Evolutionary conservation across 2,888 invertebrate species (phyloP), one percentile per base, ranked within the genome.

Genomic region (Caenorhabditis becei): DNA sequence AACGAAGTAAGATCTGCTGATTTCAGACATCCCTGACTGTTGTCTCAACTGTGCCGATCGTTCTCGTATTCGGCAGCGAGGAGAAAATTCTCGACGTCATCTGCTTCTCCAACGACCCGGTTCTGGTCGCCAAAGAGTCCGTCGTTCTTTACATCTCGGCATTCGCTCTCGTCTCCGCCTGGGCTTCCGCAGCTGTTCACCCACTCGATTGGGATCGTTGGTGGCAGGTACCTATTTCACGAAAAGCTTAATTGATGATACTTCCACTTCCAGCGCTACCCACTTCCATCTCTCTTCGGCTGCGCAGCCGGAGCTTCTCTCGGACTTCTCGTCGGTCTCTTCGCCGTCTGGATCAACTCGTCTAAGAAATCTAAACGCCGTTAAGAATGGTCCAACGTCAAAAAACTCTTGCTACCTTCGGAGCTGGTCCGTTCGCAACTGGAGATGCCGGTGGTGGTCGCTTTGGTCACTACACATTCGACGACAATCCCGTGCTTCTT

Each of bases 161-260:
- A 0, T 74, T 65, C 23, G 23, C 59, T 24, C 26, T 66, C 23
- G 16, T 74, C 14, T 56, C 58, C 20, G 65, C 74, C 16, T 74
- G 74, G 74, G 74, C 65, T 14, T 58, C 65, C 0, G 58, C 74
- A 11, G 65, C 59, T 72, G 94, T 95, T 0, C 95, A 96, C 84
- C 96, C 96, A 0, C 92, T 96, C 37, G 96, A 96, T 91, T 96
- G 96, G 96, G 95, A 96, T 91, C 93, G 94, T 59, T 95, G 95
- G 0, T 96, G 96, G 95, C 96, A 96, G 93, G 94, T 92, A 24
- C 0, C 10, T 24, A 14, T 35, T 5, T 35, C 35, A 35, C 35
- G 35, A 8, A 35, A 35, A 51, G 1, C 24, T 44, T 3, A n/a
- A 47, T 14, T n/a, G 26, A 14, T 56, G 4, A 53, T 14, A n/a